phyloP scores from a whole-genome alignment of 1,140 invertebrate species.

The Temnothorax curvispinosus region DNA sequence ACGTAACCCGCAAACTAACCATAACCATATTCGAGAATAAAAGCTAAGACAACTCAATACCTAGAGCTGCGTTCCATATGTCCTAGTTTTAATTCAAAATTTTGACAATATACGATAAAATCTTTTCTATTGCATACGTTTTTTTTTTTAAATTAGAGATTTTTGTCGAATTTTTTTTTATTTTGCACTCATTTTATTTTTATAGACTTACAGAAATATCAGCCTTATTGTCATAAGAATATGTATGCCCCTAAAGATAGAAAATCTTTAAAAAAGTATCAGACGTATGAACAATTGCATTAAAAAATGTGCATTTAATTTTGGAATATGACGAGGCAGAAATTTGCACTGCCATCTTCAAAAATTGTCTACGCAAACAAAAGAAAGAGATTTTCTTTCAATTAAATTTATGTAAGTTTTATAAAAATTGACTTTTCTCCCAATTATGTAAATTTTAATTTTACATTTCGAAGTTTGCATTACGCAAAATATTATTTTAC shows the following conservation, averaged over 20 bases:
- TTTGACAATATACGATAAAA: background rate
- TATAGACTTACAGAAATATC: background rate
- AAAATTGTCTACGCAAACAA: conserved; percentile 19
- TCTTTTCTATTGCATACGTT: background rate
- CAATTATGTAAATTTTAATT: background rate
- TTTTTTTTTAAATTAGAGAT: background rate
- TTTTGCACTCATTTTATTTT: conserved; percentile 4
- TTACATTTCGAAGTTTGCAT: background rate
- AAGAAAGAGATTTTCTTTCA: background rate
- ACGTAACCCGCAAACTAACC: background rate
- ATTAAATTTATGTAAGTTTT: background rate
- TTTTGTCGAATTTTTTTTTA: background rate
- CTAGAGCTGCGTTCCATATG: background rate
- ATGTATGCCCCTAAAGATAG: background rate
- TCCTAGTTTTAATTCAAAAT: background rate
- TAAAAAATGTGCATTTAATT: background rate
- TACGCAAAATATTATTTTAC: background rate
- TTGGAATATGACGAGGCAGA: background rate
- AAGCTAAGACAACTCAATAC: background rate
- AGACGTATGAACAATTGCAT: background rate
- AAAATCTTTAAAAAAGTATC: background rate
- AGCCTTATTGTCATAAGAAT: background rate
- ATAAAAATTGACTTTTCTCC: background rate
- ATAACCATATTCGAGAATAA: background rate
- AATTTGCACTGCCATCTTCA: conserved; percentile 16